These are phyloP conservation scores for Congeria kusceri DNA, from an alignment of 2,888 invertebrate species.

Conservation along the genomic window DNA sequence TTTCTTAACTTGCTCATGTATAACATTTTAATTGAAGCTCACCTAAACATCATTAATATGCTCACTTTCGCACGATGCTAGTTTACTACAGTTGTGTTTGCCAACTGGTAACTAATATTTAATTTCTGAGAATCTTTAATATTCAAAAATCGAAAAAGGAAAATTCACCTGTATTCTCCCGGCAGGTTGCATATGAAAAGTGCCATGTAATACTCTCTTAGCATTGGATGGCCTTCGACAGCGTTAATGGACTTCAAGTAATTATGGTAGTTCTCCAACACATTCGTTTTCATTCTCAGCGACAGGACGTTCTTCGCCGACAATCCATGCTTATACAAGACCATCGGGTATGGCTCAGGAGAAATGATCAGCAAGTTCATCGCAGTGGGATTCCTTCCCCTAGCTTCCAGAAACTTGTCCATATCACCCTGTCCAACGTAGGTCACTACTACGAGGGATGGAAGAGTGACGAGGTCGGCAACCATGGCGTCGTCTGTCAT, in stretches of 20 bases:
- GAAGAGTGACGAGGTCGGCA: slow-evolving; percentile 43
- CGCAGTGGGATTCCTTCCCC: slow-evolving; percentile 46
- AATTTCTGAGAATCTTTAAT: no score
- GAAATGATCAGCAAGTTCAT: slow-evolving; percentile 65
- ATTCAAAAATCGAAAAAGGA: no score
- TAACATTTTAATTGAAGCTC: no score
- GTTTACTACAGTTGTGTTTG: no score
- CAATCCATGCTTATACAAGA: slow-evolving; percentile 56
- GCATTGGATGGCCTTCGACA: slow-evolving; percentile 62
- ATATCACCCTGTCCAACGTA: slow-evolving; percentile 66
- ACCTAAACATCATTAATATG: no score
- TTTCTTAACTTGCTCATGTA: no score
- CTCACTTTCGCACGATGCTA: no score
- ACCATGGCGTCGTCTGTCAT: slow-evolving; percentile 56
- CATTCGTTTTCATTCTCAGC: slow-evolving; percentile 61
- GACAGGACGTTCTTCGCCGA: slow-evolving; percentile 59
- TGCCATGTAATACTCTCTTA: slow-evolving; percentile 76
- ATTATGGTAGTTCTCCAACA: slow-evolving; percentile 51
- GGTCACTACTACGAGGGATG: slow-evolving; percentile 74
- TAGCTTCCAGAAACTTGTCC: slow-evolving; percentile 59
- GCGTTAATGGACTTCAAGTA: slow-evolving; percentile 51
- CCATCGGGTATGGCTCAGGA: slow-evolving; percentile 68
- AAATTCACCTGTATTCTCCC: slow-evolving; percentile 61
- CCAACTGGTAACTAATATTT: no score
- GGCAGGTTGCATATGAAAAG: slow-evolving; percentile 78